A percentile compares a stretch with the other conserved stretches of the same genome.
Evolutionary conservation across 2,113 vertebrate species (phyloP).

Genomic region (Saimiri boliviensis): DNA sequence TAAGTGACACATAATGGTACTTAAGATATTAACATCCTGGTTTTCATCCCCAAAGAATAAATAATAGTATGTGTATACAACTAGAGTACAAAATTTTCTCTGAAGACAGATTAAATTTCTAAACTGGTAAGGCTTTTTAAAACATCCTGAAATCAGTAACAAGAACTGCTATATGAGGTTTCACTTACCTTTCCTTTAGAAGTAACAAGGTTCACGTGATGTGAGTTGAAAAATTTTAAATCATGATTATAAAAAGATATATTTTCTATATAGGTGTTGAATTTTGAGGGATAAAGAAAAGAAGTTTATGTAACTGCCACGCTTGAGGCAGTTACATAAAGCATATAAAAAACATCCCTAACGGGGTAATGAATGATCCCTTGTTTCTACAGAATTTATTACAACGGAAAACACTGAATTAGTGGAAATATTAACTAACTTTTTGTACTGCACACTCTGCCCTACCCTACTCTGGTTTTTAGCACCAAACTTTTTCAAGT

Average conservation of each 20-base stretch:
- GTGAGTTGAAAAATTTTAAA: not conserved
- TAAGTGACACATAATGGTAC: not conserved
- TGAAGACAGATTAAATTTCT: conserved; percentile 30
- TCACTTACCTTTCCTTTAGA: not conserved
- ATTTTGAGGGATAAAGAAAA: conserved; percentile 37
- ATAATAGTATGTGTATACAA: not conserved
- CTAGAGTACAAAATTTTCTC: conserved; percentile 21
- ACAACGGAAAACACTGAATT: not conserved
- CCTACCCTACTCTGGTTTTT: not conserved
- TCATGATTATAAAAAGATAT: not conserved
- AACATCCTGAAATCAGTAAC: not conserved
- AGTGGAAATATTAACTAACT: not conserved
- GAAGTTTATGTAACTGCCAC: not conserved
- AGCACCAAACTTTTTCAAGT: conserved; percentile 29
- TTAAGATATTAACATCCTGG: not conserved
- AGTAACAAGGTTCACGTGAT: not conserved
- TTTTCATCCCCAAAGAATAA: conserved; percentile 6
- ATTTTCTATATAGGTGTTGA: not conserved
- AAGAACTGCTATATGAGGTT: not conserved
- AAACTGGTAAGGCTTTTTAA: not conserved
- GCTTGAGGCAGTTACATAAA: not conserved
- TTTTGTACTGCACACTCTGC: not conserved
- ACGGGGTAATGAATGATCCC: not conserved
- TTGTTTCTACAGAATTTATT: conserved; percentile 8
- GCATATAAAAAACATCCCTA: not conserved